These are phyloP conservation scores for Emydura subglobosa DNA, from an alignment of 2,113 vertebrate genomes.

Conservation along the genomic window DNA sequence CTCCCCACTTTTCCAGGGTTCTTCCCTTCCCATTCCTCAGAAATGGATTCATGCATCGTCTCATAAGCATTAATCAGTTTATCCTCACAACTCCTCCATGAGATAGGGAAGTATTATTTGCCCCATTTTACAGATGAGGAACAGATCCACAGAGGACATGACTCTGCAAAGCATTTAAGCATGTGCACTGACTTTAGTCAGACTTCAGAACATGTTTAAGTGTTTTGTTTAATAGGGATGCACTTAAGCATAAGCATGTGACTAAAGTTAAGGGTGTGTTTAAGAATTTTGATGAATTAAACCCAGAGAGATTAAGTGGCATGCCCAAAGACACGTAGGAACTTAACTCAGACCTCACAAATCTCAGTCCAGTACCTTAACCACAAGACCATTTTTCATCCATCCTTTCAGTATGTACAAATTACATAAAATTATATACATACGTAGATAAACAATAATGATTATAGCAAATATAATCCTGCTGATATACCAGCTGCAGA, in stretches of 20 bases:
- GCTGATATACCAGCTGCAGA: neutral
- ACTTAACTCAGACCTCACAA: neutral
- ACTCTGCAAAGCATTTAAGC: neutral
- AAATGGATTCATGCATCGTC: neutral
- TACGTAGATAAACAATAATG: neutral
- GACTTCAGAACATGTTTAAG: neutral
- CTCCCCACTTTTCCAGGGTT: neutral
- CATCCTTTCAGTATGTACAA: rapidly evolving
- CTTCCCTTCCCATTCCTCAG: neutral
- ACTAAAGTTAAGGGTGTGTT: neutral
- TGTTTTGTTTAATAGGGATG: neutral
- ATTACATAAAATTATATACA: neutral
- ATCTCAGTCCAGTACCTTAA: rapidly evolving
- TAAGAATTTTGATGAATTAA: rapidly evolving
- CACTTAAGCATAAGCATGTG: rapidly evolving
- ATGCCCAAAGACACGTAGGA: rapidly evolving
- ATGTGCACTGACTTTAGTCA: rapidly evolving
- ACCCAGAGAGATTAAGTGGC: rapidly evolving
- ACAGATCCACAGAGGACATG: neutral
- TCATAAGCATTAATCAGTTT: rapidly evolving
- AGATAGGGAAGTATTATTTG: neutral
- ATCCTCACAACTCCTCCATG: neutral
- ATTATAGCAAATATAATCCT: neutral
- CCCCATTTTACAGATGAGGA: rapidly evolving
- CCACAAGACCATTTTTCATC: neutral